Percentiles rank a stretch among this genome's conserved stretches.
Conservation (phyloP, 2,113 vertebrate species). For the Myotis davidii region DNA sequence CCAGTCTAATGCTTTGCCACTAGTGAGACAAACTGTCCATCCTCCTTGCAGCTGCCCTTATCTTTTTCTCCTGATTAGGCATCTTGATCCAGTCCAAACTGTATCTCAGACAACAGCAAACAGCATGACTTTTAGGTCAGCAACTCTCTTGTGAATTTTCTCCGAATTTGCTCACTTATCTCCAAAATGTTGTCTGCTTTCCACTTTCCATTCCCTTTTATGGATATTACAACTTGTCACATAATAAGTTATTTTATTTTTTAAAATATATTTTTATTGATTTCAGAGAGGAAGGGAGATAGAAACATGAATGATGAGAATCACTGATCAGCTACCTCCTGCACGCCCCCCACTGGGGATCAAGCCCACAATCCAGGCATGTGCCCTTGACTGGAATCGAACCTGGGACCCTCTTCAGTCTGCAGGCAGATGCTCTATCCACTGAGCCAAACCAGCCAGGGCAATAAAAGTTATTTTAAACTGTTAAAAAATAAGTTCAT, state of each 20-base stretch:
- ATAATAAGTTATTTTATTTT: neutral
- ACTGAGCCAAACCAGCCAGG: too few species aligned
- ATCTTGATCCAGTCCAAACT: neutral
- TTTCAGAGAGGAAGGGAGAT: too few species aligned
- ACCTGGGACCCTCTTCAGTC: too few species aligned
- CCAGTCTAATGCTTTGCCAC: neutral
- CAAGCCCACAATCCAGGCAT: too few species aligned
- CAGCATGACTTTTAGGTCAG: neutral
- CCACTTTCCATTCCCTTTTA: neutral
- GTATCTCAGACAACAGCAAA: neutral
- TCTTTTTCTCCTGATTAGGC: neutral
- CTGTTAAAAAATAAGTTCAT: neutral
- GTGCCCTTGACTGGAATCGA: too few species aligned
- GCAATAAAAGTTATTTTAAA: neutral
- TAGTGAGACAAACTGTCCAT: neutral
- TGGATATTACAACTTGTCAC: neutral
- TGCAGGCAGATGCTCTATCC: too few species aligned
- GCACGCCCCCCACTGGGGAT: too few species aligned
- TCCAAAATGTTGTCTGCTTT: neutral
- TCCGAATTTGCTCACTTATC: neutral
- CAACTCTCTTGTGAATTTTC: conserved; percentile 18
- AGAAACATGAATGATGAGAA: too few species aligned
- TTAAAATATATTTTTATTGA: too few species aligned
- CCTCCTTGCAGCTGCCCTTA: neutral
- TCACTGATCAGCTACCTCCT: too few species aligned